phyloP scores from a whole-genome alignment of 2,113 vertebrate species.

The Atherinomorus stipes region DNA sequence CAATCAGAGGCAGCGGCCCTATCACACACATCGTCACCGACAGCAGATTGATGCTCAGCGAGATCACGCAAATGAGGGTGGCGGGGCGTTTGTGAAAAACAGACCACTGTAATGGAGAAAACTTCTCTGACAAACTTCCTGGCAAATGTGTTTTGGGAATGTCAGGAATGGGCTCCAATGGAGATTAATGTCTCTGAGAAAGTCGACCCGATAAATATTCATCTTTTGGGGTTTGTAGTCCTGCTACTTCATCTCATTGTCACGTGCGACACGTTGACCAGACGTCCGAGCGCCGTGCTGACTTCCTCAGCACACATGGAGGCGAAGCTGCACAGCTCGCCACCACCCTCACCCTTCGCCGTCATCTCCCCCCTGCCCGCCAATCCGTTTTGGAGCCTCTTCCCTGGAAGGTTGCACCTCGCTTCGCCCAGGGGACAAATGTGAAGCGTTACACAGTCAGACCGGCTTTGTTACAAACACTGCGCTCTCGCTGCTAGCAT shows the following conservation, averaged over 20 bases:
- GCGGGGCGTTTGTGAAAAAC: slow-evolving; percentile 46
- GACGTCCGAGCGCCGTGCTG: slow-evolving; percentile 35
- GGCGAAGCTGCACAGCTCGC: slow-evolving; percentile 7
- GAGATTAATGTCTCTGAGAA: neutral
- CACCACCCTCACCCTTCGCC: slow-evolving; percentile 20
- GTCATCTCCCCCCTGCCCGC: slow-evolving; percentile 1
- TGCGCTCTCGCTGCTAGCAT: slow-evolving; percentile 62
- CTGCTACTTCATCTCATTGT: slow-evolving; percentile 33
- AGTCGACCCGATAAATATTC: neutral
- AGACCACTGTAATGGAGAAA: slow-evolving; percentile 38
- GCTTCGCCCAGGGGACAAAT: slow-evolving; percentile 63
- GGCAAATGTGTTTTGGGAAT: neutral
- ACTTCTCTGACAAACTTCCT: slow-evolving; percentile 65
- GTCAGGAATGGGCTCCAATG: neutral
- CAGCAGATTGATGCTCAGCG: slow-evolving; percentile 77
- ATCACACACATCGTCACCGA: slow-evolving; percentile 54
- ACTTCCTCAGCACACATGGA: slow-evolving; percentile 65
- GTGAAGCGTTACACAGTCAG: slow-evolving; percentile 62
- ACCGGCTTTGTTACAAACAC: slow-evolving; percentile 68
- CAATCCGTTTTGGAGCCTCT: slow-evolving; percentile 12
- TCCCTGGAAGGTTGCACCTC: slow-evolving; percentile 73
- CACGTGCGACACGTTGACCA: slow-evolving; percentile 31
- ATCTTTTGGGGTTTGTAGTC: neutral
- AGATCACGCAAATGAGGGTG: slow-evolving; percentile 78
- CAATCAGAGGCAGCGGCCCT: slow-evolving; percentile 42